These are phyloP conservation scores for Adela reaumurella DNA, from an alignment of 2,888 invertebrate genomes.

Conservation along the genomic window DNA sequence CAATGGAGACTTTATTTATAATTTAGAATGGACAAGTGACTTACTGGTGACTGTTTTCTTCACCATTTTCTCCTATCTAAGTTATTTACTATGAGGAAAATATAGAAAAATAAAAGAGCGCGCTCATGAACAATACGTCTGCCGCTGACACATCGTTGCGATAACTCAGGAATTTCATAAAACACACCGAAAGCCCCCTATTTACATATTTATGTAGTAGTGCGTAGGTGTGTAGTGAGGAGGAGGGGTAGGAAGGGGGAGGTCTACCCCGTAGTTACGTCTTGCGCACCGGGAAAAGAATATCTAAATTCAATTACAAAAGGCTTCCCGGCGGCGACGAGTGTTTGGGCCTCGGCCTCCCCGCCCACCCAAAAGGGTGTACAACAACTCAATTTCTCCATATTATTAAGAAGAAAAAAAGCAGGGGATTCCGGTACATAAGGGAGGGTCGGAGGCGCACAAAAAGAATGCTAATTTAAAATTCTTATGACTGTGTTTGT, in stretches of 20 bases:
- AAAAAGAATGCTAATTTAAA: conserved; percentile 58
- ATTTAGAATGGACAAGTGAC: too few species aligned
- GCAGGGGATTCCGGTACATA: conserved; percentile 24
- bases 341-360: conserved; percentile 37
- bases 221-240: conserved; percentile 26
- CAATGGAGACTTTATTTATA: too few species aligned
- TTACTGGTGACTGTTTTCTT: too few species aligned
- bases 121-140: background rate
- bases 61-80: too few species aligned
- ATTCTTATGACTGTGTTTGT: conserved; percentile 51
- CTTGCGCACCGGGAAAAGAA: conserved; percentile 29
- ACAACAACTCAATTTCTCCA: conserved; percentile 55
- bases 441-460: conserved; percentile 39
- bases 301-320: conserved; percentile 57
- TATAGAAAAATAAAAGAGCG: too few species aligned
- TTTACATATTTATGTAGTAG: conserved; percentile 29
- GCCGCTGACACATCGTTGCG: conserved; percentile 7
- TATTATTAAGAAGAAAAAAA: conserved; percentile 40
- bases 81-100: too few species aligned
- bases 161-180: conserved; percentile 37
- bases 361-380: conserved; percentile 48
- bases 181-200: conserved; percentile 19
- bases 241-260: conserved; percentile 32
- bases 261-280: conserved; percentile 38
- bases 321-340: conserved; percentile 32